Percentiles rank a stretch among this genome's conserved stretches.
These are phyloP conservation scores for Drosophila macrospina DNA, from an alignment of 2,888 invertebrate species.

Conservation along the genomic window DNA sequence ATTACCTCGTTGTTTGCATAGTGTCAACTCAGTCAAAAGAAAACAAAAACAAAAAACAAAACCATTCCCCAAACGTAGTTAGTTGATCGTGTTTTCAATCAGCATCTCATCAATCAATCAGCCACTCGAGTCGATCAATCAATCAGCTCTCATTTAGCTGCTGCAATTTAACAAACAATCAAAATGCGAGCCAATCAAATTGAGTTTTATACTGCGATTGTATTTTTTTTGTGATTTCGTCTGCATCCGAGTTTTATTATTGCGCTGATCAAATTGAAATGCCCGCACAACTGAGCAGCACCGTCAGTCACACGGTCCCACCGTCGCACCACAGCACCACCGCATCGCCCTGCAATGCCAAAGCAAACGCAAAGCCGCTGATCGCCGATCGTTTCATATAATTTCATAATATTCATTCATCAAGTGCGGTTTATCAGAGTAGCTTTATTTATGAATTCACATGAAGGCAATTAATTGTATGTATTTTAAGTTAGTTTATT, in stretches of 20 bases:
- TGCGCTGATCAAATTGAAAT: conserved; percentile 50
- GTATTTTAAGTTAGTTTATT: conserved; percentile 49
- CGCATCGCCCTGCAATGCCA: conserved; percentile 12
- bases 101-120: conserved; percentile 42
- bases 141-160: conserved; percentile 69
- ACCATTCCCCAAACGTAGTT: conserved; percentile 21
- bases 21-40: conserved; percentile 13
- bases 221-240: conserved; percentile 48
- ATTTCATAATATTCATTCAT: conserved; percentile 51
- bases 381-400: conserved; percentile 26
- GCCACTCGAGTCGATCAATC: conserved; percentile 58
- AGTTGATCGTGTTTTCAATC: conserved; percentile 32
- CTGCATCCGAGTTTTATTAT: conserved; percentile 57
- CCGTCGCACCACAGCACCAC: background rate
- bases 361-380: conserved; percentile 18
- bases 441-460: conserved; percentile 51
- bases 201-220: conserved; percentile 49
- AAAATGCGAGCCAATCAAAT: conserved; percentile 38
- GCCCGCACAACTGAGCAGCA: conserved; percentile 30
- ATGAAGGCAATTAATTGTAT: conserved; percentile 31
- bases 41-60: background rate
- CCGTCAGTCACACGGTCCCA: background rate
- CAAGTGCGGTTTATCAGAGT: conserved; percentile 45
- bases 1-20: conserved; percentile 34
- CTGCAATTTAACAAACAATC: conserved; percentile 59